Evolutionary conservation across 2,113 vertebrate genomes (phyloP).

Genomic region (Anolis sagrei): DNA sequence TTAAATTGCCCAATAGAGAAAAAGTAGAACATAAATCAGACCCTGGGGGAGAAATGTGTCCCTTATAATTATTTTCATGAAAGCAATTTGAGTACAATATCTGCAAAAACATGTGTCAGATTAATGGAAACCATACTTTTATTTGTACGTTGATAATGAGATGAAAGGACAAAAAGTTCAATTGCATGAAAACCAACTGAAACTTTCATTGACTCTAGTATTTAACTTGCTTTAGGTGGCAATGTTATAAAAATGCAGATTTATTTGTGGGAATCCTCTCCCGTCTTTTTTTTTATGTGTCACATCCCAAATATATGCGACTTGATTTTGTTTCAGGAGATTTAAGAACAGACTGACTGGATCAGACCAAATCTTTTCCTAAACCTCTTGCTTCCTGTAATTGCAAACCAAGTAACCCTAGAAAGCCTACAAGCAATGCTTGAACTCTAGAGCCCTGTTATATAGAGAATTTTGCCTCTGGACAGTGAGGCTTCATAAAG

Average conservation of each 20-base stretch:
- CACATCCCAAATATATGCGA: background rate
- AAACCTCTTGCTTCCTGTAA: background rate
- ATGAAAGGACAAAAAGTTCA: too few species aligned
- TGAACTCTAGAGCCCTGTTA: background rate
- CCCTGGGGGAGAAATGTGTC: background rate
- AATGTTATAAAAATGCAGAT: background rate
- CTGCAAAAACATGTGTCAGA: background rate
- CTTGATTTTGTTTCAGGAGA: background rate
- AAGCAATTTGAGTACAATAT: background rate
- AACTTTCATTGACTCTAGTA: background rate
- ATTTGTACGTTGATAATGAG: background rate
- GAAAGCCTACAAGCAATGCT: background rate
- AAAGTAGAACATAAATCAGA: background rate
- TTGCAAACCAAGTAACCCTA: background rate
- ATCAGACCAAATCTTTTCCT: background rate
- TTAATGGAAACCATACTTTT: constrained; percentile 1
- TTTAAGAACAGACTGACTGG: background rate
- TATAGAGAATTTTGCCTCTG: background rate
- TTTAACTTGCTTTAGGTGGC: constrained; percentile 28
- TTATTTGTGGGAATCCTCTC: background rate
- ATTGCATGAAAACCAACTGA: background rate
- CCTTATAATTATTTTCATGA: background rate
- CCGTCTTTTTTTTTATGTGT: background rate
- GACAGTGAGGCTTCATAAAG: background rate
- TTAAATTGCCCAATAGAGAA: background rate